phyloP scores from a whole-genome alignment of 2,113 vertebrate genomes.

The Sinosuthora webbiana region DNA sequence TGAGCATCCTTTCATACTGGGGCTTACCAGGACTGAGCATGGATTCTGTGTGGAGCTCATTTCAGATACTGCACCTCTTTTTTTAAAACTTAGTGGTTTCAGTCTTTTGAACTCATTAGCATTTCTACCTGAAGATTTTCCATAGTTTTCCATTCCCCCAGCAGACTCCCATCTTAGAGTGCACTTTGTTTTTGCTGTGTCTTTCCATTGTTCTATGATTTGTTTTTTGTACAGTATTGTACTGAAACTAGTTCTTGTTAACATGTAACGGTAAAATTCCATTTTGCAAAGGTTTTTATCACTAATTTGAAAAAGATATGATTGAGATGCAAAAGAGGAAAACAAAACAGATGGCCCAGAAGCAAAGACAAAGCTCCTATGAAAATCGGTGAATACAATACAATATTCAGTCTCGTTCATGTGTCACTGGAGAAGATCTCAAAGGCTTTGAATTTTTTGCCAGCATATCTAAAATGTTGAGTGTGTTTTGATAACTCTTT shows the following conservation, averaged over 20 bases:
- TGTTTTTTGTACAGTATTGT: neutral
- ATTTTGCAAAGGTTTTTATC: neutral
- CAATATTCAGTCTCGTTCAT: slow-evolving; percentile 28
- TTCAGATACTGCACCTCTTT: neutral
- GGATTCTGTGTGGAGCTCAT: neutral
- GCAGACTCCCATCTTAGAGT: neutral
- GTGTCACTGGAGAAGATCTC: slow-evolving; percentile 23
- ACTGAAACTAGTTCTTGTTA: neutral
- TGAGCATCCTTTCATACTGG: neutral
- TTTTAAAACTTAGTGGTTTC: neutral
- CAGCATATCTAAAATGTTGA: slow-evolving; percentile 38
- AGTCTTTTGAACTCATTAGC: neutral
- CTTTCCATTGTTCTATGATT: neutral
- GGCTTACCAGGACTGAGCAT: neutral
- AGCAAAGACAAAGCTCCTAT: slow-evolving; percentile 24
- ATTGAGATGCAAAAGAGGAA: neutral
- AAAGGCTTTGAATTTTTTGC: slow-evolving; percentile 53
- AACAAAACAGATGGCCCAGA: slow-evolving; percentile 18
- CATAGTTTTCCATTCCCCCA: neutral
- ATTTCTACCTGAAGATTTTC: neutral
- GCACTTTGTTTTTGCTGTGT: neutral
- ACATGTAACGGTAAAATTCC: neutral
- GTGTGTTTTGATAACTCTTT: slow-evolving; percentile 47
- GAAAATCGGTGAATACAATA: slow-evolving; percentile 22
- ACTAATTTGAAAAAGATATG: neutral